Conservation (phyloP, 2,797 vertebrate genomes). For the Etheostoma perlongum region DNA sequence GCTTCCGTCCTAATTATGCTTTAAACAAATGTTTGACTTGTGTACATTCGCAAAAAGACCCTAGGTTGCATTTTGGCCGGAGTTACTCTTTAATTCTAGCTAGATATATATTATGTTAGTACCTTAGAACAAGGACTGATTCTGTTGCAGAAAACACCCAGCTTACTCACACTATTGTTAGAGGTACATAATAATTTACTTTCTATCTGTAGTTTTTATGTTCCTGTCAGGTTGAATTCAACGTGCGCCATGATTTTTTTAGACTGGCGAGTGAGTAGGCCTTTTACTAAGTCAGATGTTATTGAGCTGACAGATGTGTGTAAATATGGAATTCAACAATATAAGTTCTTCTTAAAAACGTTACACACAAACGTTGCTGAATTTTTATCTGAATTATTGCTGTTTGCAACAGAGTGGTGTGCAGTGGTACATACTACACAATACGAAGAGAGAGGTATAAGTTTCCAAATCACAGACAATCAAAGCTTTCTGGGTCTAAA, state of each 20-base stretch:
- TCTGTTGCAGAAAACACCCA: background rate
- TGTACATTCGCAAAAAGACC: too few relatives aligned
- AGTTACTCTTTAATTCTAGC: background rate
- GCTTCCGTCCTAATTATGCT: too few relatives aligned
- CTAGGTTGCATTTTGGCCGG: too few relatives aligned
- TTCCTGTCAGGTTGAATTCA: slow-evolving; percentile 32
- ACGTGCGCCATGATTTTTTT: background rate
- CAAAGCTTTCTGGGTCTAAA: background rate
- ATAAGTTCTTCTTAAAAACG: background rate
- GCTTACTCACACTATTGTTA: background rate
- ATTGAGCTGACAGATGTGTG: slow-evolving; percentile 28
- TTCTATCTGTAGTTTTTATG: slow-evolving; percentile 23
- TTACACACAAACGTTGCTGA: background rate
- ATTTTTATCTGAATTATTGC: background rate
- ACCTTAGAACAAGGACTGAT: background rate
- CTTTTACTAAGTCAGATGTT: slow-evolving; percentile 34
- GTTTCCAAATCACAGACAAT: slow-evolving; percentile 4
- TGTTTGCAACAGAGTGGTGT: background rate
- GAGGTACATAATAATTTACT: background rate
- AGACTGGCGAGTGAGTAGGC: background rate
- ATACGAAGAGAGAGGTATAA: background rate
- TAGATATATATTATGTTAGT: background rate
- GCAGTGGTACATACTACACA: background rate
- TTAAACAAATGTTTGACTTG: too few relatives aligned
- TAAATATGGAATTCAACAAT: slow-evolving; percentile 5